Conservation (phyloP, 2,113 vertebrate genomes). For the Limnothrissa miodon region DNA sequence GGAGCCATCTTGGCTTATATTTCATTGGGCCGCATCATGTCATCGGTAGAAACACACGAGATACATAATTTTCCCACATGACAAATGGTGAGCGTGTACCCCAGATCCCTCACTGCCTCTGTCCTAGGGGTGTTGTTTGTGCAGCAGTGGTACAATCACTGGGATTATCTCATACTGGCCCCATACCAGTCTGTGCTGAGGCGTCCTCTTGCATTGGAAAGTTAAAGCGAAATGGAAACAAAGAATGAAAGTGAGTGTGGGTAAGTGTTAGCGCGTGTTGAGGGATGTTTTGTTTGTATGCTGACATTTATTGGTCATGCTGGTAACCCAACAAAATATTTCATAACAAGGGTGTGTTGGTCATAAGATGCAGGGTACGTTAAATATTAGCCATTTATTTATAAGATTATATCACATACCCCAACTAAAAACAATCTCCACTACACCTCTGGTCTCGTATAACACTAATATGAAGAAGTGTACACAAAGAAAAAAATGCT, state of each 20-base stretch:
- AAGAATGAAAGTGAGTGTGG: background rate
- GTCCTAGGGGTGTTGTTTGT: constrained; percentile 44
- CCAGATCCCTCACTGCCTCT: constrained; percentile 67
- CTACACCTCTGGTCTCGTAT: too few species aligned
- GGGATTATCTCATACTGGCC: constrained; percentile 4
- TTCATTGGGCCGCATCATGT: constrained; percentile 81
- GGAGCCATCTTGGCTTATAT: constrained; percentile 77
- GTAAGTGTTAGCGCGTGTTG: background rate
- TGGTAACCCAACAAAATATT: background rate
- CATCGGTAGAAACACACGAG: constrained; percentile 71
- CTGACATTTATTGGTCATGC: background rate
- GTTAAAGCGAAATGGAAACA: background rate
- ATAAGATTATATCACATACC: too few species aligned
- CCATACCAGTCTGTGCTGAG: constrained; percentile 4
- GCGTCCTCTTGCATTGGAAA: background rate
- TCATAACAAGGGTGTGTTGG: too few species aligned
- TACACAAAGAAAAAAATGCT: background rate
- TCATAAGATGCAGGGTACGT: too few species aligned
- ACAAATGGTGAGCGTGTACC: constrained; percentile 70
- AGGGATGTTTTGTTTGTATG: background rate
- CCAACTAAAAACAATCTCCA: too few species aligned
- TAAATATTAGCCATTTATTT: too few species aligned
- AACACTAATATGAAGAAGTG: background rate
- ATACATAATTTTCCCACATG: constrained; percentile 79
- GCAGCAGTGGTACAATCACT: background rate